Conservation (phyloP, 2,113 vertebrate genomes). For the Ptyas mucosa region DNA sequence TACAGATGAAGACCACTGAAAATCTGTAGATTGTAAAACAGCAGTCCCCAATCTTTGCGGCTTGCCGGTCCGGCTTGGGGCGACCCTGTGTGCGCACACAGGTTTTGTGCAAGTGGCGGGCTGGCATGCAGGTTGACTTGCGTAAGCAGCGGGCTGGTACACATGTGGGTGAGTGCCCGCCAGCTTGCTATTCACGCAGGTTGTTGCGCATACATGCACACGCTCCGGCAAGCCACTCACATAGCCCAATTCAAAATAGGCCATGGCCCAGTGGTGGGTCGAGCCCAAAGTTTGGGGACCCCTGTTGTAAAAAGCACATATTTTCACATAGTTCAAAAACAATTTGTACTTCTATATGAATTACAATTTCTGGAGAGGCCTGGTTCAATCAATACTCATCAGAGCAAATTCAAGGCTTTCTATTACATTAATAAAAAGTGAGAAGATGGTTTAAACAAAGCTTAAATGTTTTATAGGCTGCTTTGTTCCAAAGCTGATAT, state of each 20-base stretch:
- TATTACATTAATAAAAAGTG: background rate
- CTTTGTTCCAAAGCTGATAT: background rate
- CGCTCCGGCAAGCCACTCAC: background rate
- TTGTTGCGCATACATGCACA: background rate
- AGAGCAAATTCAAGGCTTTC: background rate
- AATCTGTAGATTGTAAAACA: background rate
- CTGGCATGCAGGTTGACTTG: no score
- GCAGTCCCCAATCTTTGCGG: background rate
- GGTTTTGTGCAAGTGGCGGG: no score
- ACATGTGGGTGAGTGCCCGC: background rate
- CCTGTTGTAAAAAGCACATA: background rate
- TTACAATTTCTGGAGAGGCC: background rate
- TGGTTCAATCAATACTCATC: background rate
- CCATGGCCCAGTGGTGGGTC: background rate
- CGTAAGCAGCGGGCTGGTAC: fast-evolving
- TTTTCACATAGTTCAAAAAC: background rate
- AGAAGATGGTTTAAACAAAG: background rate
- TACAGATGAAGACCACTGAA: background rate
- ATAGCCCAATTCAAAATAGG: background rate
- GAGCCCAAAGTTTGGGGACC: background rate
- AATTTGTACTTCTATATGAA: background rate
- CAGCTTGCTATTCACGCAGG: background rate
- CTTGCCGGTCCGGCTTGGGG: background rate
- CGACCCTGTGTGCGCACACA: fast-evolving
- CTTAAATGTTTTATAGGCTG: background rate